Percentiles rank a stretch among this genome's conserved stretches.
Evolutionary conservation across 1,140 invertebrate species (phyloP).

Genomic region (Coenobita brevimanus): DNA sequence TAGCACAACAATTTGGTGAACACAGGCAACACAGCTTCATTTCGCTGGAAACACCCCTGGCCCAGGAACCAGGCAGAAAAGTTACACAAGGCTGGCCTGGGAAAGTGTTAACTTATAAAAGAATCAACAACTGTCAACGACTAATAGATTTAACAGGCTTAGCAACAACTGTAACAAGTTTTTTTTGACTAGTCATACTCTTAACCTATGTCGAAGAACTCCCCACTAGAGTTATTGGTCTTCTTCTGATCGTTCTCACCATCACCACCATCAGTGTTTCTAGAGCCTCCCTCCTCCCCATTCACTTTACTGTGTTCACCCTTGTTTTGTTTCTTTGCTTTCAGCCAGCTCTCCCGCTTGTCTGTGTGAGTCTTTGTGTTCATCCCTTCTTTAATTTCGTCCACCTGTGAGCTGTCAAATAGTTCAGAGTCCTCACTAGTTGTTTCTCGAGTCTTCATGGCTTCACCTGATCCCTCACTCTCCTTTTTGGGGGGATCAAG

Average conservation of each 20-base stretch:
- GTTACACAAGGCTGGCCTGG: too few species aligned
- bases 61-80: too few species aligned
- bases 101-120: too few species aligned
- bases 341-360: constrained; percentile 29
- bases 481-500: background rate
- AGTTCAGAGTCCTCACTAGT: constrained; percentile 42
- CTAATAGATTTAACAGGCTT: too few species aligned
- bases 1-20: too few species aligned
- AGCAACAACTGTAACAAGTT: too few species aligned
- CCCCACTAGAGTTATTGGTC: background rate
- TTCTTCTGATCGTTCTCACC: background rate
- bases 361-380: background rate
- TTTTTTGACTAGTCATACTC: too few species aligned
- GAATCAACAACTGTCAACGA: too few species aligned
- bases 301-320: background rate
- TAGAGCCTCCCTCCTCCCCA: background rate
- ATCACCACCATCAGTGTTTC: background rate
- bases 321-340: background rate
- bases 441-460: background rate
- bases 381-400: constrained; percentile 28
- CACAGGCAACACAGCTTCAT: too few species aligned
- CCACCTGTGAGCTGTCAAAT: constrained; percentile 34
- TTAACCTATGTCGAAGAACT: constrained; percentile 22
- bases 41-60: too few species aligned
- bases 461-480: background rate